These are phyloP conservation scores for Hirtodrosophila duncani DNA, from an alignment of 2,888 invertebrate genomes.

Conservation along the genomic window DNA sequence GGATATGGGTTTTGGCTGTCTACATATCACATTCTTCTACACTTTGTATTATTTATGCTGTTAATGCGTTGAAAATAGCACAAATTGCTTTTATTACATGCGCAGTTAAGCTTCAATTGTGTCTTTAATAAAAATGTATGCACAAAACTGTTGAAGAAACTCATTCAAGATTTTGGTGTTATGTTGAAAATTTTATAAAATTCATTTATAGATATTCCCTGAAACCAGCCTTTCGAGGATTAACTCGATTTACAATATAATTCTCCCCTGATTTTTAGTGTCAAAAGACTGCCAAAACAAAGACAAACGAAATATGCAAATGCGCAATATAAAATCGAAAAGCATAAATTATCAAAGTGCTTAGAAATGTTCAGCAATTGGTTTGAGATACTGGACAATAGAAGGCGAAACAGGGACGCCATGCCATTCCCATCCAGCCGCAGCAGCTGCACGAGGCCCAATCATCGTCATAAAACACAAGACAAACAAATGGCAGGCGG, in stretches of 20 bases:
- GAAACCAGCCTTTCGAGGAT: not conserved
- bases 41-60: conserved; percentile 65
- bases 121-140: conserved; percentile 58
- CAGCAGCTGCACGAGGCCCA: conserved; percentile 42
- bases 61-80: conserved; percentile 71
- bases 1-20: not conserved
- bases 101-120: conserved; percentile 74
- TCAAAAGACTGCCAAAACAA: conserved; percentile 32
- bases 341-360: conserved; percentile 53
- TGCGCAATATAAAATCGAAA: conserved; percentile 63
- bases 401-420: conserved; percentile 21
- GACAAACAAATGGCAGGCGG: conserved; percentile 28
- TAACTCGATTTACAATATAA: conserved; percentile 5
- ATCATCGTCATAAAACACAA: conserved; percentile 26
- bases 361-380: not conserved
- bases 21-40: conserved; percentile 39
- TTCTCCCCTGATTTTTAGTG: conserved; percentile 23
- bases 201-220: no score
- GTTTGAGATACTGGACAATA: not conserved
- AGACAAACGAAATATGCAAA: conserved; percentile 38
- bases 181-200: no score
- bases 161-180: no score
- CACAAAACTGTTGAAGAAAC: conserved; percentile 31
- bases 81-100: conserved; percentile 75
- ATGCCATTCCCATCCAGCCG: no score